These are phyloP conservation scores for Proisotoma minuta DNA, from an alignment of 2,888 invertebrate species.

Conservation along the genomic window DNA sequence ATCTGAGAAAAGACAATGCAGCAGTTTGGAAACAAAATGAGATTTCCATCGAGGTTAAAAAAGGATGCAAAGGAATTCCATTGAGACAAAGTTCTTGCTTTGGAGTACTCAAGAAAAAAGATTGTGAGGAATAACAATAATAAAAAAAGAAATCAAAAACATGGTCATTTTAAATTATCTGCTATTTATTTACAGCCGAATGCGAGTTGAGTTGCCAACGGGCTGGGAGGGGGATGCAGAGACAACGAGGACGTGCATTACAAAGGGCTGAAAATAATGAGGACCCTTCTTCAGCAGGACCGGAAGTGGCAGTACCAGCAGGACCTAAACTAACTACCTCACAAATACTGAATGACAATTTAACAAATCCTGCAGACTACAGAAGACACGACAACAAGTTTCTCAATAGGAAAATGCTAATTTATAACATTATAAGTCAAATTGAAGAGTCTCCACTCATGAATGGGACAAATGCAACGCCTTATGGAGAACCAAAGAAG, in stretches of 20 bases:
- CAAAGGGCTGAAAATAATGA: neutral
- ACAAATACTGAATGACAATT: constrained; percentile 5
- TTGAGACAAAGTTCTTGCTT: constrained; percentile 22
- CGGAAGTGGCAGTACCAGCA: neutral
- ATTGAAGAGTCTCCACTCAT: neutral
- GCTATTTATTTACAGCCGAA: constrained; percentile 18
- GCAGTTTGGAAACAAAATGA: constrained; percentile 20
- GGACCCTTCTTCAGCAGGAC: neutral
- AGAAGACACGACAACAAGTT: constrained; percentile 36
- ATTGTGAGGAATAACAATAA: constrained; percentile 24
- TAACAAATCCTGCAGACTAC: constrained; percentile 28
- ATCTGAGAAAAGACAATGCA: constrained; percentile 22
- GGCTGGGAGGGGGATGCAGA: too few relatives aligned
- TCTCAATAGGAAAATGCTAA: constrained; percentile 37
- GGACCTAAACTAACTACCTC: neutral
- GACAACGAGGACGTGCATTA: too few relatives aligned
- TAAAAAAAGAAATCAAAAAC: too few relatives aligned
- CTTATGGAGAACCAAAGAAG: constrained; percentile 32
- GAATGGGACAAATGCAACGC: neutral
- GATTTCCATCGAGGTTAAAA: constrained; percentile 13
- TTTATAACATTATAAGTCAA: constrained; percentile 35
- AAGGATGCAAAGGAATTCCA: constrained; percentile 16
- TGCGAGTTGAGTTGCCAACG: constrained; percentile 17
- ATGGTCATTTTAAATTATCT: neutral
- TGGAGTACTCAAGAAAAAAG: constrained; percentile 17